A percentile compares a stretch with the other conserved stretches of the same genome.
These are phyloP conservation scores for Lasius platythorax DNA, from an alignment of 2,888 invertebrate species.

Conservation along the genomic window DNA sequence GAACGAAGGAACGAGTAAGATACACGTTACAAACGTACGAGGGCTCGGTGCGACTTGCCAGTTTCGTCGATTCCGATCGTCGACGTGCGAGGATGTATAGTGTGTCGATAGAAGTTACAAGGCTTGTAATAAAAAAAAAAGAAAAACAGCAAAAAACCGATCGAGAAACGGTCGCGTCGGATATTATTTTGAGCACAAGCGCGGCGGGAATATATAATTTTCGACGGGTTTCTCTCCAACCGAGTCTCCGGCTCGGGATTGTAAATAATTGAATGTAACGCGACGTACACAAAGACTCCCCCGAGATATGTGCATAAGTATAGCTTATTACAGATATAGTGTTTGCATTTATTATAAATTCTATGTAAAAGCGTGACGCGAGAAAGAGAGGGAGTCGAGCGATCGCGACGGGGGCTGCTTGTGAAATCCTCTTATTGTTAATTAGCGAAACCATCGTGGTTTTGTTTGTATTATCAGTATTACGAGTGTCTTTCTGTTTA, in stretches of 20 bases:
- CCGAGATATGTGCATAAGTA: conserved; percentile 56
- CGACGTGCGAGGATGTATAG: conserved; percentile 7
- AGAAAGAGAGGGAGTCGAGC: conserved; percentile 29
- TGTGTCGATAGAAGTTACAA: conserved; percentile 29
- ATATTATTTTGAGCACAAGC: conserved; percentile 23
- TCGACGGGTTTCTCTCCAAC: conserved; percentile 39
- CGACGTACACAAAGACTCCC: conserved; percentile 36
- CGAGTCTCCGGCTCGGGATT: conserved; percentile 16
- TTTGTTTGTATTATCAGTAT: conserved; percentile 34
- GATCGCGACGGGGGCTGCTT: conserved; percentile 58
- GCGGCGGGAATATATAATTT: conserved; percentile 35
- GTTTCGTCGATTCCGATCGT: conserved; percentile 64
- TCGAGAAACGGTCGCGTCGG: not conserved
- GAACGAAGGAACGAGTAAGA: not conserved
- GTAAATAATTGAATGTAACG: conserved; percentile 63
- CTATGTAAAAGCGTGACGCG: conserved; percentile 74
- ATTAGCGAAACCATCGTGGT: not conserved
- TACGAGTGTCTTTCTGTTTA: not conserved
- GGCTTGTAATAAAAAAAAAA: conserved; percentile 29
- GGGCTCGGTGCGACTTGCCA: conserved; percentile 66
- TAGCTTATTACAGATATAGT: conserved; percentile 76
- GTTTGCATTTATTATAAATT: conserved; percentile 82
- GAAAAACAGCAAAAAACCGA: not conserved
- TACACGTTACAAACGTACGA: not conserved
- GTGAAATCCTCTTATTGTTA: not conserved